A percentile compares a stretch with the other conserved stretches of the same genome.
Evolutionary conservation across 2,888 invertebrate genomes (phyloP).

Genomic region (Notodonta dromedarius): DNA sequence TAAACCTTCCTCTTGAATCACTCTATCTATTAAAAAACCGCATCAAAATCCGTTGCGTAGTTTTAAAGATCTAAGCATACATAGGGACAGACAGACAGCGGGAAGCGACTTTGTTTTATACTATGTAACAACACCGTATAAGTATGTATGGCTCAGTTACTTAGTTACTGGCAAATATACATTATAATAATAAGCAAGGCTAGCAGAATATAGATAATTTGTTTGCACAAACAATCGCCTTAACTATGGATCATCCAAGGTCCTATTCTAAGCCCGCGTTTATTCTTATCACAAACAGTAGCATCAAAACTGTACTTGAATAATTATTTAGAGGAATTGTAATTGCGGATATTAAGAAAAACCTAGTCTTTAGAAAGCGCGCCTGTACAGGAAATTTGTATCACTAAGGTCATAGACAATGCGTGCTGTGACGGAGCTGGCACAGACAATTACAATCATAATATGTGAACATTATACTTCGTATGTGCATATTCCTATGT

Average conservation of each 20-base stretch:
- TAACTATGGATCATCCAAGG: background rate
- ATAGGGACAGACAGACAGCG: no score
- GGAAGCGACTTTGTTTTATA: no score
- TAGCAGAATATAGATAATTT: background rate
- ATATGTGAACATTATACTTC: no score
- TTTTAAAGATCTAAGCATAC: no score
- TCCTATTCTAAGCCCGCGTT: background rate
- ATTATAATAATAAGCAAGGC: background rate
- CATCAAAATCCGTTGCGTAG: no score
- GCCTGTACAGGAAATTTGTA: background rate
- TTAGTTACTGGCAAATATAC: background rate
- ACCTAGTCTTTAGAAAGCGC: background rate
- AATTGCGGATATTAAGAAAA: background rate
- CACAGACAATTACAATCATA: background rate
- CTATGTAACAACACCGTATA: no score
- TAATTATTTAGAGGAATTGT: background rate
- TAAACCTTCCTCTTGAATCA: no score
- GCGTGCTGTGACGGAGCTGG: background rate
- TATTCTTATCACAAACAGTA: background rate
- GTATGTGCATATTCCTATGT: no score
- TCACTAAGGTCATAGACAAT: background rate
- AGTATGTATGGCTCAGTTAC: background rate
- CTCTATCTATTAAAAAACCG: no score
- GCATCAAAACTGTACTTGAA: no score
- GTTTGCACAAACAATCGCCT: background rate